A percentile compares a stretch with the other conserved stretches of the same genome.
phyloP scores from a whole-genome alignment of 1,140 invertebrate genomes.

The Meloidogyne chitwoodi region DNA sequence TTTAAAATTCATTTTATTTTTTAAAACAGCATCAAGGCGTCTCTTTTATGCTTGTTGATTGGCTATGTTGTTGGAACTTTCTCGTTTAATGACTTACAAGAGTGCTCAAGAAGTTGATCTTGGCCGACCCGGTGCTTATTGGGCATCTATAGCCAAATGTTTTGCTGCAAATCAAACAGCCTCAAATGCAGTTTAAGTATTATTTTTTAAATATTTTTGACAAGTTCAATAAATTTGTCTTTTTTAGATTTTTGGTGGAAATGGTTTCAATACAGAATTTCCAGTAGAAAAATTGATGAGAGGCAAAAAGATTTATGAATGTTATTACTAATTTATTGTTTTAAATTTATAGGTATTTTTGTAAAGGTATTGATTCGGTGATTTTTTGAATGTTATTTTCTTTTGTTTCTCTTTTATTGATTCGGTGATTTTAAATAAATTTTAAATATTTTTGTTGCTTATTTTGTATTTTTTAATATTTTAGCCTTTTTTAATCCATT shows the following conservation, averaged over 20 bases:
- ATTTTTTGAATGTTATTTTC: too few species aligned
- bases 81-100: slow-evolving; percentile 78
- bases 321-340: slow-evolving; percentile 59
- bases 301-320: slow-evolving; percentile 98
- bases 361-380: too few species aligned
- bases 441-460: too few species aligned
- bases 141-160: slow-evolving; percentile 86
- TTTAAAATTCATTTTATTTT: not conserved
- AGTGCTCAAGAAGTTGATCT: slow-evolving; percentile 85
- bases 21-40: slow-evolving; percentile 70
- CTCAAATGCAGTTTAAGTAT: slow-evolving; percentile 82
- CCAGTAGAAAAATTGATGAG: slow-evolving; percentile 97
- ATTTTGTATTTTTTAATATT: too few species aligned
- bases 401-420: too few species aligned
- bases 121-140: slow-evolving; percentile 75
- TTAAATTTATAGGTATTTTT: slow-evolving; percentile 70
- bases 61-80: slow-evolving; percentile 79
- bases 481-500: too few species aligned
- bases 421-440: too few species aligned
- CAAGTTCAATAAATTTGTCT: not conserved
- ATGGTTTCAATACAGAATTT: slow-evolving; percentile 93
- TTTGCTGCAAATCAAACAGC: slow-evolving; percentile 90
- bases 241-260: slow-evolving; percentile 79
- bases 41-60: slow-evolving; percentile 89
- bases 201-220: not conserved